These are phyloP conservation scores for Fragum fragum DNA, from an alignment of 2,888 invertebrate species.

Conservation along the genomic window DNA sequence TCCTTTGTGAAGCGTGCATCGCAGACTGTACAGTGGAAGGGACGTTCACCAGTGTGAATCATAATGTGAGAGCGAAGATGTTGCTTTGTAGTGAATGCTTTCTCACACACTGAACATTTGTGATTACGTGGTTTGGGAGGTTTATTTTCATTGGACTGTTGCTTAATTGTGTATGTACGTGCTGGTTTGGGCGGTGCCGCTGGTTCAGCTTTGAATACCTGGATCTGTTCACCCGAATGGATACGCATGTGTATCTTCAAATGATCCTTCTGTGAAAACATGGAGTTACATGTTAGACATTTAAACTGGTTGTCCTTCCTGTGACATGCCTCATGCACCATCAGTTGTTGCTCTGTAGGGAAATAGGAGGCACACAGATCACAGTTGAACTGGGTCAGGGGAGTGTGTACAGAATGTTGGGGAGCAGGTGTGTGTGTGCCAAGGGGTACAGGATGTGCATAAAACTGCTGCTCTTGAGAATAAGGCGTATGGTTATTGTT, in stretches of 20 bases:
- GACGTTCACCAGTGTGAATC: conserved; percentile 44
- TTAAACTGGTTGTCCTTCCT: conserved; percentile 23
- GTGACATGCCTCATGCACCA: conserved; percentile 16
- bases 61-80: conserved; percentile 47
- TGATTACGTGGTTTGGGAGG: conserved; percentile 15
- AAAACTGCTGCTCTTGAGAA: conserved; percentile 19
- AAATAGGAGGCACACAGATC: conserved; percentile 17
- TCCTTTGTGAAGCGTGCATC: conserved; percentile 33
- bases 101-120: conserved; percentile 46
- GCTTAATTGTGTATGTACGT: background rate
- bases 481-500: conserved; percentile 1
- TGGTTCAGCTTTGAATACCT: background rate
- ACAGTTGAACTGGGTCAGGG: background rate
- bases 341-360: background rate
- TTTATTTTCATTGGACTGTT: background rate
- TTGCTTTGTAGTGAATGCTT: conserved; percentile 39
- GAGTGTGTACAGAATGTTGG: background rate
- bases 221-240: background rate
- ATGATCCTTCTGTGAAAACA: conserved; percentile 19
- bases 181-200: background rate
- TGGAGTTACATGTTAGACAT: conserved; percentile 19
- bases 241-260: conserved; percentile 17
- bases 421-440: background rate
- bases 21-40: conserved; percentile 46
- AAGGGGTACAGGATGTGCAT: background rate